Conservation (phyloP, 2,888 invertebrate species). For the Lottia scabra region DNA sequence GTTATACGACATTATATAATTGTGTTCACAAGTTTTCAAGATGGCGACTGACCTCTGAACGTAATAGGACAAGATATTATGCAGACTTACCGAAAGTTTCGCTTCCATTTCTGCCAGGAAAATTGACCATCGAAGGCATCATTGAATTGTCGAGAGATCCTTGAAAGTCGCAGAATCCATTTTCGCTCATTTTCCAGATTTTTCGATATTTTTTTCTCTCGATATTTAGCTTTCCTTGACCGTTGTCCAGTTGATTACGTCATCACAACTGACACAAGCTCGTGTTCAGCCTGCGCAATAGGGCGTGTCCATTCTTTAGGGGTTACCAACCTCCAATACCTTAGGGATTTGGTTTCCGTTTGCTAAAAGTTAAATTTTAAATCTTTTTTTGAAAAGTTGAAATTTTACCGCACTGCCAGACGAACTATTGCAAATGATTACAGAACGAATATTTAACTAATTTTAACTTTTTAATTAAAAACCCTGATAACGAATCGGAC, state of each 20-base stretch:
- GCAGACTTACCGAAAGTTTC: constrained; percentile 1
- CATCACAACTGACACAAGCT: constrained; percentile 42
- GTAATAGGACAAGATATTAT: not conserved
- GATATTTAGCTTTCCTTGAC: not conserved
- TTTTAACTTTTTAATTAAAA: too few relatives aligned
- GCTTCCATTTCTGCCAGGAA: not conserved
- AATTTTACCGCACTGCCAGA: too few relatives aligned
- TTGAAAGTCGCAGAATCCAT: not conserved
- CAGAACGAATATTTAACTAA: too few relatives aligned
- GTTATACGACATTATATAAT: constrained; percentile 2
- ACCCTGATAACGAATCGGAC: too few relatives aligned
- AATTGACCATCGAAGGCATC: constrained; percentile 1
- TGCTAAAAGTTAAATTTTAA: too few relatives aligned
- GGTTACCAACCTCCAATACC: not conserved
- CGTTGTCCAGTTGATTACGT: constrained; percentile 40
- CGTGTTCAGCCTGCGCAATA: constrained; percentile 42
- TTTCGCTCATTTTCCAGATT: not conserved
- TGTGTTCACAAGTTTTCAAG: constrained; percentile 4
- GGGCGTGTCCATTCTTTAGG: constrained; percentile 30
- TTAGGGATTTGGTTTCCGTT: too few relatives aligned
- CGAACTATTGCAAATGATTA: too few relatives aligned
- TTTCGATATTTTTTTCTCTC: not conserved
- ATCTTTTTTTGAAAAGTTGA: too few relatives aligned
- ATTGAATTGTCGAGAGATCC: not conserved
- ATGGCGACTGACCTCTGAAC: not conserved